Evolutionary conservation across 2,797 vertebrate species (phyloP), one percentile per base, ranked within the genome.

Genomic region (Sebastes oblongus): DNA sequence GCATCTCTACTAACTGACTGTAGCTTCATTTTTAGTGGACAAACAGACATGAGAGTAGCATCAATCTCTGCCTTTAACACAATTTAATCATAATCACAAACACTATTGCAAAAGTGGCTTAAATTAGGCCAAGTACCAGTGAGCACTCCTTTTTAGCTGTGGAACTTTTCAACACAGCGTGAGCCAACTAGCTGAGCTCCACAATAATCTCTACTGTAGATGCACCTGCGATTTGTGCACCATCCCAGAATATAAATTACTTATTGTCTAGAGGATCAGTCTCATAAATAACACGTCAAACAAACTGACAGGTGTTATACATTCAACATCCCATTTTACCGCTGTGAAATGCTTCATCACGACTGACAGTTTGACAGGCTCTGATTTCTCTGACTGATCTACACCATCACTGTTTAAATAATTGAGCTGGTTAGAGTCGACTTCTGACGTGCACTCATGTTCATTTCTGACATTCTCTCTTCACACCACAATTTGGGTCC

Each of bases 291-390:
- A 46, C 8, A 56, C n/a, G 52, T 81, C 61, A 64, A 60, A 75
- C 50, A 65, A 68, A 62, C 20, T 64, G 78, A 70, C 68, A 73
- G 32, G 55, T 68, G 29, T 55, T 55, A 8, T 73, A 39, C 25
- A 68, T 66, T 74, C 30, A 66, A 29, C 46, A 36, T 59, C 20
- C 59, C 32, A 8, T 46, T 60, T 52, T 32, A 73, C 50, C 25
- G 54, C 58, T 75, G 24, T 36, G 69, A 72, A 50, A 24, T 62
- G 30, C 54, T 62, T 81, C 24, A 74, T 68, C 27, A 68, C 0
- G 8, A 29, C 61, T 67, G 69, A 83, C 80, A 76, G 72, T 27
- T 36, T 83, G 78, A 79, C 66, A 34, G 55, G 50, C 32, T 6
- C 16, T 25, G 65, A 71, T 66, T 55, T 68, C 14, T 65, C 46